Evolutionary conservation across 2,113 vertebrate genomes (phyloP).

Genomic region (Aptenodytes patagonicus): DNA sequence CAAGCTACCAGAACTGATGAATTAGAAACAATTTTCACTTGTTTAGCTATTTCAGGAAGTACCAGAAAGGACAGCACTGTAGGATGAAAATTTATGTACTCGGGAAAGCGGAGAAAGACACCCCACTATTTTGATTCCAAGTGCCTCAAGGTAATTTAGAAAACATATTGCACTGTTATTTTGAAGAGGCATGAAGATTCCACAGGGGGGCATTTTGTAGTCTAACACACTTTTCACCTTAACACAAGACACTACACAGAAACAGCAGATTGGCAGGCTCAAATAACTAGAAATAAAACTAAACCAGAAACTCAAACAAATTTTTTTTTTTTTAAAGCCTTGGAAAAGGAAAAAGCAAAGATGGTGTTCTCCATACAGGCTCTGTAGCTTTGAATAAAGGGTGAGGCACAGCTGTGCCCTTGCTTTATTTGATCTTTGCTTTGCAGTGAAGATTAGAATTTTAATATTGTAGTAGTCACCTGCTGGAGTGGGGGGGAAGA

Average conservation of each 20-base stretch:
- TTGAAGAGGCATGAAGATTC: background rate
- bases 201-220: background rate
- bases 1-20: background rate
- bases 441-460: background rate
- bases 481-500: background rate
- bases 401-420: background rate
- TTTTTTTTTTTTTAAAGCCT: background rate
- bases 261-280: background rate
- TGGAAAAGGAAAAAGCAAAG: background rate
- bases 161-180: background rate
- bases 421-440: background rate
- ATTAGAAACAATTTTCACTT: background rate
- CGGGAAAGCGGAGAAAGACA: background rate
- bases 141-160: background rate
- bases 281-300: background rate
- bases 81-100: background rate
- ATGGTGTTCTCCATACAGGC: rapidly evolving
- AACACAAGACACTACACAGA: background rate
- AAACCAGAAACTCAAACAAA: background rate
- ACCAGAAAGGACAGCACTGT: background rate
- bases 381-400: background rate
- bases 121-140: background rate
- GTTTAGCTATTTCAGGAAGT: background rate
- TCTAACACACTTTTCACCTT: background rate
- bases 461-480: background rate